Percentiles rank a stretch among this genome's conserved stretches.
phyloP scores from a whole-genome alignment of 2,888 invertebrate genomes.

The Erannis defoliaria region DNA sequence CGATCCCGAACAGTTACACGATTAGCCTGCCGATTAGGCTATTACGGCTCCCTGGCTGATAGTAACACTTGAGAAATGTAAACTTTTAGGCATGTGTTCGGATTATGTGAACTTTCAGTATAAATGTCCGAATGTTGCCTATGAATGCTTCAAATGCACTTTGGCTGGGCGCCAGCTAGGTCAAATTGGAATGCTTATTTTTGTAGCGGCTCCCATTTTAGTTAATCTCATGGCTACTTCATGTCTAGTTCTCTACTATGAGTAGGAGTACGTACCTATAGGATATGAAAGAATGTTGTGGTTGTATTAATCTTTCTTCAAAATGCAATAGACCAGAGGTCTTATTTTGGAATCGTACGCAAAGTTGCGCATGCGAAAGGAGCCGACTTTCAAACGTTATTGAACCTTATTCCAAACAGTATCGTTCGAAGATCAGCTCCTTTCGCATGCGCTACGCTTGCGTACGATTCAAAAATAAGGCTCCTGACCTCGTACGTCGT shows the following conservation, averaged over 20 bases:
- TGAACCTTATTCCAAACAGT: no score
- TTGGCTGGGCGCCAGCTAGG: conserved; percentile 77
- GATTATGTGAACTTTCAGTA: conserved; percentile 42
- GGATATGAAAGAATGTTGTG: neutral
- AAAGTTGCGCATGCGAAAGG: no score
- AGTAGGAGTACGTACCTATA: no score
- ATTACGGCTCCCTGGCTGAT: no score
- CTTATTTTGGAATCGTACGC: no score
- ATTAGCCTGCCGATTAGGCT: no score
- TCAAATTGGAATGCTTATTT: conserved; percentile 63
- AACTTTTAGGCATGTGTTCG: conserved; percentile 42
- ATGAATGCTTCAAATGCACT: conserved; percentile 55
- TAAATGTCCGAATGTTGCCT: conserved; percentile 50
- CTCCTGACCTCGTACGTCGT: no score
- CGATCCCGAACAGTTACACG: no score
- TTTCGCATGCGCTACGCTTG: no score
- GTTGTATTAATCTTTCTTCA: neutral
- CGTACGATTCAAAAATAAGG: no score
- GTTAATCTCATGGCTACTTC: conserved; percentile 38
- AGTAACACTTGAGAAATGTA: conserved; percentile 46
- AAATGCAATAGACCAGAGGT: neutral
- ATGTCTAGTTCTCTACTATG: conserved; percentile 12
- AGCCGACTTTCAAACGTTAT: no score
- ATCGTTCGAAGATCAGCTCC: no score
- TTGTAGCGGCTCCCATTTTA: conserved; percentile 61